Evolutionary conservation across 2,888 invertebrate genomes (phyloP), one percentile per base, ranked within the genome.

Genomic region (Oligia strigilis): DNA sequence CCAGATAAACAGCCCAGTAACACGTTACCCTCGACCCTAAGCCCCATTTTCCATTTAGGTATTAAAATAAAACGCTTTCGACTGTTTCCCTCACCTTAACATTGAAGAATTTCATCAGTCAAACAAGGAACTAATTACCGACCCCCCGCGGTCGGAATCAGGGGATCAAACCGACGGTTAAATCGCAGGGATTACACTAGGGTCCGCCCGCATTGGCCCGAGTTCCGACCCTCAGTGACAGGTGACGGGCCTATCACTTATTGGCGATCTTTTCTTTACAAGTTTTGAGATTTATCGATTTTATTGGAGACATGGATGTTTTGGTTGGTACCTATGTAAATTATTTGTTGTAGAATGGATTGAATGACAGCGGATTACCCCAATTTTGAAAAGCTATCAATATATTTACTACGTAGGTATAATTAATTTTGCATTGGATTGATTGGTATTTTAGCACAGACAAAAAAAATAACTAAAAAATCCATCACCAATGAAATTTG

Each of bases 51-150:
- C 23, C 11, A 29, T 62, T 29, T 52, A 17, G 29, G 17, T 64
- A 74, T 65, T 66, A 55, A 71, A 78, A 64, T 40, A 73, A 76
- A 77, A 70, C 17, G 14, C 36, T 69, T 19, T 8, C 40, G 29
- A 46, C 40, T 49, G 74, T 72, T 58, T 72, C 43, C 29, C 65
- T 60, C 65, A 71, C 64, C 73, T 49, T 64, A 67, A 69, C 14
- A 23, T 52, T 65, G 43, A 83, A 80, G 83, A 77, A 85, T 83
- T 86, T 80, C 67, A 82, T 86, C 78, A 80, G 79, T 87, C 81
- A 88, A 88, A 88, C 87, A 84, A 82, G 79, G 81, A 88, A 87
- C 87, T 88, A 88, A 88, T 88, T 87, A 88, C 81, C 65, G 55
- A 23, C 36, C 49, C 65, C 73, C 64, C 67, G 74, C 55, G 69